Conservation (phyloP, 2,797 vertebrate genomes). For the Melanotaenia boesemani region DNA sequence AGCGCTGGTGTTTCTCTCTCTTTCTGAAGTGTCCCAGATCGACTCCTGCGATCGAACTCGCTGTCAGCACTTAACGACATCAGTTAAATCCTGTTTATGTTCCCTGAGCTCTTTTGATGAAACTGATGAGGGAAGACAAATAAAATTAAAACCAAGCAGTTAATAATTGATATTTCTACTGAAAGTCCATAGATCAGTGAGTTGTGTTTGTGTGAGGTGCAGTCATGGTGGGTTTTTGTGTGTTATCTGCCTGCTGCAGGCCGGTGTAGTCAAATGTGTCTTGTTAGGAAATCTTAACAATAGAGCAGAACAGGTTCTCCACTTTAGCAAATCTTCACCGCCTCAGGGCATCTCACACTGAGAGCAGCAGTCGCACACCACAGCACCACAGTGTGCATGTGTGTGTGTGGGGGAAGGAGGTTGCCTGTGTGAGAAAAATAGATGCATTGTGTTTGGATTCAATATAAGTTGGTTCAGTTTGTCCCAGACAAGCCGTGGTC, state of each 20-base stretch:
- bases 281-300: conserved; percentile 44
- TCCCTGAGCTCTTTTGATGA: conserved; percentile 31
- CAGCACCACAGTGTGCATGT: neutral
- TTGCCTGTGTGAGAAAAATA: neutral
- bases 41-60: conserved; percentile 11
- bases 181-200: conserved; percentile 5
- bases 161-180: conserved; percentile 33
- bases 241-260: conserved; percentile 44
- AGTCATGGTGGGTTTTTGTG: neutral
- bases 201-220: conserved; percentile 19
- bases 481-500: neutral
- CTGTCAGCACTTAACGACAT: conserved; percentile 14
- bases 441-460: conserved; percentile 33
- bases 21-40: conserved; percentile 2
- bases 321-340: conserved; percentile 39
- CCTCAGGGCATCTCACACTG: conserved; percentile 35
- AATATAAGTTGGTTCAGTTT: conserved; percentile 17
- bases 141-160: conserved; percentile 37
- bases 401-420: neutral
- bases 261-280: conserved; percentile 19
- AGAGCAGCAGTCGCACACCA: conserved; percentile 4
- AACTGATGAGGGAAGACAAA: conserved; percentile 37
- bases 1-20: neutral
- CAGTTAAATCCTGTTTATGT: conserved; percentile 34
- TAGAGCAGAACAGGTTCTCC: conserved; percentile 38